Evolutionary conservation across 2,113 vertebrate species (phyloP).

Genomic region (Pleuronectes platessa): DNA sequence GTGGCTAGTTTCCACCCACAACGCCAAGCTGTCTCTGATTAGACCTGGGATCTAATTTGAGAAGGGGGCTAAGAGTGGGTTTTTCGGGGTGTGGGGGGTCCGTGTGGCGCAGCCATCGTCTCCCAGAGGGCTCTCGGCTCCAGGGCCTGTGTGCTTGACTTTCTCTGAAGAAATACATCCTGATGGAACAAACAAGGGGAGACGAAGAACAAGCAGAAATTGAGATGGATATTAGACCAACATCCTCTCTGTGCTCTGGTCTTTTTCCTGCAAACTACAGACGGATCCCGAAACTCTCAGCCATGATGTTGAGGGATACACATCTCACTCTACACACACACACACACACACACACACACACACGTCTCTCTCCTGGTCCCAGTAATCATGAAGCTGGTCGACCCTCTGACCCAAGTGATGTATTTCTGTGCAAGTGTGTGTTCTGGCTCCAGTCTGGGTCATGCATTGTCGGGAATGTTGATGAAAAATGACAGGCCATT

Average conservation of each 20-base stretch:
- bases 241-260: constrained; percentile 27
- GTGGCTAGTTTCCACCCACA: constrained; percentile 81
- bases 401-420: constrained; percentile 68
- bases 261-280: constrained; percentile 39
- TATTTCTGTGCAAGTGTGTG: constrained; percentile 69
- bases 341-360: not conserved
- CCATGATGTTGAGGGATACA: constrained; percentile 17
- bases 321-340: not conserved
- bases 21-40: constrained; percentile 79
- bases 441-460: constrained; percentile 77
- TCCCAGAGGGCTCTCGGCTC: constrained; percentile 59
- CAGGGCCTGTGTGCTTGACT: constrained; percentile 67
- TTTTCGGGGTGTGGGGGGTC: constrained; percentile 54
- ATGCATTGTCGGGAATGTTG: constrained; percentile 74
- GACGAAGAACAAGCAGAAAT: constrained; percentile 46
- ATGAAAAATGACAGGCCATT: constrained; percentile 80
- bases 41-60: constrained; percentile 79
- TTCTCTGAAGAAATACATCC: constrained; percentile 68
- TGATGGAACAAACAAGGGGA: constrained; percentile 52
- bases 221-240: constrained; percentile 51
- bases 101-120: constrained; percentile 56
- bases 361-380: constrained; percentile 22
- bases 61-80: constrained; percentile 65
- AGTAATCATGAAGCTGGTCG: constrained; percentile 62
- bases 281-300: constrained; percentile 24